Conservation (phyloP, 2,888 invertebrate species). For the Oxystoma pomonae region DNA sequence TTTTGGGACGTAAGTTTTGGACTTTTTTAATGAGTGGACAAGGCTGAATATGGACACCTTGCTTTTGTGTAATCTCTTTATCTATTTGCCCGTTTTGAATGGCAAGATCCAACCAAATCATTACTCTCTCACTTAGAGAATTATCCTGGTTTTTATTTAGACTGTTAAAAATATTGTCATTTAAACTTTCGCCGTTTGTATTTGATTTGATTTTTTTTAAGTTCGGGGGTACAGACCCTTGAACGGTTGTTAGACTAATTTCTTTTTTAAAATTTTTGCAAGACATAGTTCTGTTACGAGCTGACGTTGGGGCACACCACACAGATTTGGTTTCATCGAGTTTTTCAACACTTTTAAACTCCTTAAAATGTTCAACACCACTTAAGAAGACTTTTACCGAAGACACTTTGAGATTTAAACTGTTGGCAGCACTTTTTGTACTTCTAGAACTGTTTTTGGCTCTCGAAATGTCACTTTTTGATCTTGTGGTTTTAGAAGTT, state of each 20-base stretch:
- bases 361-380: constrained; percentile 22
- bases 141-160: constrained; percentile 29
- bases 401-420: constrained; percentile 31
- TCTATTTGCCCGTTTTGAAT: constrained; percentile 37
- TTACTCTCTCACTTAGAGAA: constrained; percentile 64
- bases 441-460: constrained; percentile 16
- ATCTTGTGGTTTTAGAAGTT: neutral
- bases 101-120: constrained; percentile 76
- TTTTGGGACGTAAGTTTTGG: neutral
- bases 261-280: constrained; percentile 30
- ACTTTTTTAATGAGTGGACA: constrained; percentile 1
- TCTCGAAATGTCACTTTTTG: constrained; percentile 5
- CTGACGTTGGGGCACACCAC: neutral
- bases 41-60: constrained; percentile 5
- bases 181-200: constrained; percentile 2
- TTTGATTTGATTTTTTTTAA: constrained; percentile 10
- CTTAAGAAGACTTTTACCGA: constrained; percentile 34
- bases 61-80: constrained; percentile 6
- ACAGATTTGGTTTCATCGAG: neutral
- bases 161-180: neutral
- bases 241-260: constrained; percentile 19
- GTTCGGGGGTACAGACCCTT: constrained; percentile 6
- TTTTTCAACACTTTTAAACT: neutral
- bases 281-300: neutral
- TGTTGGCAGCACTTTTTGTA: constrained; percentile 21